Base-by-base conservation (phyloP, 1,140 invertebrate genomes). In the Penaeus japonicus region DNA sequence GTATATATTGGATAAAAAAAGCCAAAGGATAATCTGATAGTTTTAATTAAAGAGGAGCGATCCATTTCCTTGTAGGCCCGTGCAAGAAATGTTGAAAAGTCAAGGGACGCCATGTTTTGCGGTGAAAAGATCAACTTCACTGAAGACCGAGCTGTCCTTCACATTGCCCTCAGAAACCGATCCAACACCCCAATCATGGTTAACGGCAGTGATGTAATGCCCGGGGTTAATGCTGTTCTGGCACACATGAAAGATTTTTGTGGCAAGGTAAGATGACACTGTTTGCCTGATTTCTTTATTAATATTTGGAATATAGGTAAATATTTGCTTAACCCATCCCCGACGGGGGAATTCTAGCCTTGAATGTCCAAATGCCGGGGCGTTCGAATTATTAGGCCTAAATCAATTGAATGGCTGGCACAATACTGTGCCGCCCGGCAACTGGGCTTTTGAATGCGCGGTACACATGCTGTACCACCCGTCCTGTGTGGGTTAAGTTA, bases 81-180 rank as follows among this genome's bases (percentile, higher is more conserved):
- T 92, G 95, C 95, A 53, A 94, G 98, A 10, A 95, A 96, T 91
- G 95, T 99, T 54, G 96, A 97, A 93, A 93, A 95, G 90, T 96
- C 97, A 22, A 94, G 98, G 91, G 95, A 97, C 93, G 96, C 96
- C 53, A 99, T 99, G 98, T 99, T 99, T 92, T 92, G 92, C 90
- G 99, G 98, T 54, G 94, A 97, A 92, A 98, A 97, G 92, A 99
- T 99, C 55, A 99, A 99, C 93, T 98, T 99, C 91, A 99, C 99
- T 2, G 99, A 99, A 93, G 95, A 97, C 91, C 94, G 98, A 90
- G 96, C 99, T 62, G 99, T 99, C 2, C 93, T 99, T 2, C 99
- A 99, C 92, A 95, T 96, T 65, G 99, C 99, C 24, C 94, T 99
- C 35, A 94, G 99, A 79, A 99, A 99, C 92, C 94, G 96, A 70